Percentiles rank a stretch among this genome's conserved stretches.
phyloP scores from a whole-genome alignment of 2,888 invertebrate species.

The Himalopsyche japonica region DNA sequence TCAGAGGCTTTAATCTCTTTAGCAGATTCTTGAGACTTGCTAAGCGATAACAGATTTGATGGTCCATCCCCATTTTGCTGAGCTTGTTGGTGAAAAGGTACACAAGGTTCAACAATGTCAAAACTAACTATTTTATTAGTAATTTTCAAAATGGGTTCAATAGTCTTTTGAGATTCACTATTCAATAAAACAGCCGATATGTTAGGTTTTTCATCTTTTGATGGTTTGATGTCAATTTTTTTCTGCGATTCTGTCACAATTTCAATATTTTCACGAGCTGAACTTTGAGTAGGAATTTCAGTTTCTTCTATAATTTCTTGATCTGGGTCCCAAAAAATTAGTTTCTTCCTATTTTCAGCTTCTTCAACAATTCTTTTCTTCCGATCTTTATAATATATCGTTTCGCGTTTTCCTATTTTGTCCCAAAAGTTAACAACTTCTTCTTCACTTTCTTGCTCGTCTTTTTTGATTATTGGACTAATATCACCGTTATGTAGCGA shows the following conservation, averaged over 20 bases:
- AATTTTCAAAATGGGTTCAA: background rate
- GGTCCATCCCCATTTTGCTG: background rate
- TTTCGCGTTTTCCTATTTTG: slow-evolving; percentile 67
- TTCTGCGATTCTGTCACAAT: background rate
- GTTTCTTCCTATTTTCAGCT: slow-evolving; percentile 50
- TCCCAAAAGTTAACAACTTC: slow-evolving; percentile 67
- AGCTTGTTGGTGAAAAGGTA: background rate
- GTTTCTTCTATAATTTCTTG: slow-evolving; percentile 38
- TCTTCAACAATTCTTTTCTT: slow-evolving; percentile 57
- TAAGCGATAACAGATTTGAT: background rate
- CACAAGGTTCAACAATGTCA: background rate
- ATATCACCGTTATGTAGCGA: slow-evolving; percentile 8
- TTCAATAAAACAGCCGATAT: background rate
- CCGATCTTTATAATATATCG: slow-evolving; percentile 63
- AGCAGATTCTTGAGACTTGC: background rate
- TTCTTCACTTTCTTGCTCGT: background rate
- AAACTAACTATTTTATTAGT: background rate
- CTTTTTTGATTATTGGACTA: background rate
- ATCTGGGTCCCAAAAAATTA: slow-evolving; percentile 53
- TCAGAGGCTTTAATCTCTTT: background rate
- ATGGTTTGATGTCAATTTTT: background rate
- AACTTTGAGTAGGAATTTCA: background rate
- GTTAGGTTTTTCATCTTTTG: background rate
- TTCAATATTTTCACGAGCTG: background rate
- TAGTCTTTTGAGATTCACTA: background rate